A percentile compares a stretch with the other conserved stretches of the same genome.
Conservation (phyloP, 2,888 invertebrate species). For the Nephrocerus scutellatus region DNA sequence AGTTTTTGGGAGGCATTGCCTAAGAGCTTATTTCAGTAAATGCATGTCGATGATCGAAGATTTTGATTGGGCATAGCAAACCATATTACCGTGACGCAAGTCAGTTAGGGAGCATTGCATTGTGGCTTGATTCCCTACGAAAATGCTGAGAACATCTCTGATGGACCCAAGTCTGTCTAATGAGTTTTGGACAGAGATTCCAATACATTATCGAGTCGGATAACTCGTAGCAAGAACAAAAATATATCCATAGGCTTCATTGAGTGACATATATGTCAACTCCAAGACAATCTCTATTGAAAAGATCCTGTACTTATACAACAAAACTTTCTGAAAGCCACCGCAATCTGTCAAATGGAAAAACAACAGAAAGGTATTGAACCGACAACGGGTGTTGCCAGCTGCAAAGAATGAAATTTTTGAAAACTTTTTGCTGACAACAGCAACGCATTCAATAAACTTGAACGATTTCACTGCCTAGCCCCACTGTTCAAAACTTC, state of each 20-base stretch:
- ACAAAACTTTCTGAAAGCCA: not conserved
- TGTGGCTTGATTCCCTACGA: too few species aligned
- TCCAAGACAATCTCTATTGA: not conserved
- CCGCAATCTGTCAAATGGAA: too few species aligned
- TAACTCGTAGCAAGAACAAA: not conserved
- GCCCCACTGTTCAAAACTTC: not conserved
- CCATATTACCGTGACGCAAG: too few species aligned
- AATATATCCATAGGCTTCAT: not conserved
- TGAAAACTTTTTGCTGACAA: not conserved
- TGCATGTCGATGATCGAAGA: not conserved
- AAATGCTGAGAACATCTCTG: not conserved
- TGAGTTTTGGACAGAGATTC: not conserved
- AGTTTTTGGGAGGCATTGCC: not conserved
- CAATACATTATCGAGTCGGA: conserved; percentile 1
- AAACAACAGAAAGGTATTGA: too few species aligned
- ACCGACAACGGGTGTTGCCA: too few species aligned
- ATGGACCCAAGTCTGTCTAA: not conserved
- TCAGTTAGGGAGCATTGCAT: too few species aligned
- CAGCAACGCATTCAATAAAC: too few species aligned
- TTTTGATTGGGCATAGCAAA: not conserved
- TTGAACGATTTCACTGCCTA: not conserved
- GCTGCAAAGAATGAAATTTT: too few species aligned
- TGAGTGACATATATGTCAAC: conserved; percentile 1
- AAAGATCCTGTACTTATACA: not conserved
- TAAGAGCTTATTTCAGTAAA: conserved; percentile 1